Conservation (phyloP, 2,113 vertebrate species). For the Laterallus jamaicensis region DNA sequence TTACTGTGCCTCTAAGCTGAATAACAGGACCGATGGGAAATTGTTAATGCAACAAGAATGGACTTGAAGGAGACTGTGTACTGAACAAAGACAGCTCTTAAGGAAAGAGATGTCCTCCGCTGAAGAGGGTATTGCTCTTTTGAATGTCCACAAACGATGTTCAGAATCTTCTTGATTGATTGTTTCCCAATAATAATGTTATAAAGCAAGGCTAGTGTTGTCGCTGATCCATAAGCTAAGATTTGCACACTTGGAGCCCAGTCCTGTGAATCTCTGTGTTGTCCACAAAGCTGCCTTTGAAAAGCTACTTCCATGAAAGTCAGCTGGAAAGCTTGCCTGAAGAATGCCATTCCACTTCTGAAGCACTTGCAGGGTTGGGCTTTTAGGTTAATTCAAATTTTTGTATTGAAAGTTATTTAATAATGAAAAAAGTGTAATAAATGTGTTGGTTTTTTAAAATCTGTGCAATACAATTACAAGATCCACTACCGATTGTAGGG, state of each 20-base stretch:
- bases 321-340: not conserved
- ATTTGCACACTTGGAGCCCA: constrained; percentile 60
- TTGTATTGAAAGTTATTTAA: constrained; percentile 59
- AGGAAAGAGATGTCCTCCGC: not conserved
- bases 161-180: not conserved
- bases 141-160: not conserved
- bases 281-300: not conserved
- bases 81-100: not conserved
- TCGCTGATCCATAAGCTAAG: constrained; percentile 49
- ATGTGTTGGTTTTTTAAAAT: constrained; percentile 15
- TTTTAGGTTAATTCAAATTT: constrained; percentile 42
- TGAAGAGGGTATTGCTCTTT: not conserved
- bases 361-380: constrained; percentile 49
- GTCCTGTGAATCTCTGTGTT: not conserved
- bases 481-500: constrained; percentile 43
- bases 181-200: constrained; percentile 34
- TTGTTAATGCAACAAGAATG: not conserved
- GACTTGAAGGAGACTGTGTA: not conserved
- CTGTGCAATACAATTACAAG: constrained; percentile 66
- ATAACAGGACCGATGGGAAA: constrained; percentile 3
- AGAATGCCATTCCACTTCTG: not conserved
- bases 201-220: constrained; percentile 8
- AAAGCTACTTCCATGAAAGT: not conserved
- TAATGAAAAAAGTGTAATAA: constrained; percentile 49
- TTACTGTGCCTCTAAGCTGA: constrained; percentile 44